Percentiles rank a stretch among this genome's conserved stretches.
phyloP scores from a whole-genome alignment of 2,797 vertebrate species.

The Calcarius lapponicus region DNA sequence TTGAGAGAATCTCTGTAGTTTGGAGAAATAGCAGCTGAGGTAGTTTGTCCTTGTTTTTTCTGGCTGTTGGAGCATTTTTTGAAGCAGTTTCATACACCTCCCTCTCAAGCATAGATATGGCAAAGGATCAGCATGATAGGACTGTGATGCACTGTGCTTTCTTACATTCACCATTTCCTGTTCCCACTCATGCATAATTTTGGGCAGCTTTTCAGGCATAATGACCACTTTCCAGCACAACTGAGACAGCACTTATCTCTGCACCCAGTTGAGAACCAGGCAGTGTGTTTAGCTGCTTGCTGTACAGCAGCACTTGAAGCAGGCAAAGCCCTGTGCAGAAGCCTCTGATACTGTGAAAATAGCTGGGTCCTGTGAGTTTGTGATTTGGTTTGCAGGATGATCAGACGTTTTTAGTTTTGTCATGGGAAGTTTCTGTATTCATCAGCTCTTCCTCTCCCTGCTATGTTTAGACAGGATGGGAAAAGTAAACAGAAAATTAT shows the following conservation, averaged over 20 bases:
- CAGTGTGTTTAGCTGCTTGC: background rate
- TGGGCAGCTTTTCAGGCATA: constrained; percentile 2
- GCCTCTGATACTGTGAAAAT: background rate
- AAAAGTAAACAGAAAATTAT: background rate
- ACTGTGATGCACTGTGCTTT: background rate
- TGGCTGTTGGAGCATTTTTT: background rate
- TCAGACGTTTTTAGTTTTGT: background rate
- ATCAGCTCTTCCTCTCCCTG: background rate
- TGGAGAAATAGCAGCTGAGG: background rate
- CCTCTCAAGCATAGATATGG: background rate
- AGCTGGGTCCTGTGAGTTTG: background rate
- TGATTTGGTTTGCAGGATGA: background rate
- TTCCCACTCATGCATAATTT: background rate
- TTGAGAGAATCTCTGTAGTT: background rate
- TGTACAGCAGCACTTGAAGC: background rate
- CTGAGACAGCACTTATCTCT: background rate
- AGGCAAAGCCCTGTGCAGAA: background rate
- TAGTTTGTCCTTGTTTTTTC: background rate
- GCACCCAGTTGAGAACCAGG: background rate
- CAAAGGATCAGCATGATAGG: background rate
- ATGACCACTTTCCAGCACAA: background rate
- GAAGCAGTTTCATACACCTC: background rate
- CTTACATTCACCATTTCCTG: background rate
- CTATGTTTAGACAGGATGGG: background rate
- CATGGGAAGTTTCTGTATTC: background rate